Evolutionary conservation across 1,140 invertebrate species (phyloP), one percentile per base, ranked within the genome.

Genomic region (Monomorium pharaonis): DNA sequence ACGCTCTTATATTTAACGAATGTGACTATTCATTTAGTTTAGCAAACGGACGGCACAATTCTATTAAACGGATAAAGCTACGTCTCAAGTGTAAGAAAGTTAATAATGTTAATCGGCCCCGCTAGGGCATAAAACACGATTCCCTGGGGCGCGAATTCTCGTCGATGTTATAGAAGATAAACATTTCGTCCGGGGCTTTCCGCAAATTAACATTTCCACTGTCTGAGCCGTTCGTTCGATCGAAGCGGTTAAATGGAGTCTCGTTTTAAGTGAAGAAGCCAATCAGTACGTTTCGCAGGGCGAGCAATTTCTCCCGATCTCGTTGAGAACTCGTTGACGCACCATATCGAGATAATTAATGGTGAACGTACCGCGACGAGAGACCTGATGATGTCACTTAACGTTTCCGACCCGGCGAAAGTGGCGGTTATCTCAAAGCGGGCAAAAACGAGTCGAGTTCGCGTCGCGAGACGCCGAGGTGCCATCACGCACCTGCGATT

Each of bases 91-190:
- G 65, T 33, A 2, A 72, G 72, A 69, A 74, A 90, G 86, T 92
- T 92, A 91, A 92, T 88, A 84, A 86, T 86, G 86, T 91, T 91
- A 92, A 92, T 51, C 70, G 69, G n/a, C n/a, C n/a, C n/a, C 70
- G 76, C 65, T 75, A 90, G 85, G 78, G 80, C 10, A 33, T n/a
- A n/a, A 72, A 51, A n/a, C 14, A 51, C 12, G 2, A 14, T 51
- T 80, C 7, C 27, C 14, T 16, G 44, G 30, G 37, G 21, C 3
- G 60, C 60, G 44, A 78, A 30, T 65, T 21, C 62, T 47, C 51
- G 12, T 44, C 24, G 12, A 30, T 24, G 1, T 33, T 67, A 21
- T 18, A 42, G 49, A 58, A 72, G 49, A 81, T 72, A 81, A 81
- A 81, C 51, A 72, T 72, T n/a, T 81, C 51, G 12, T 56, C 18